Conservation (phyloP, 2,113 vertebrate genomes). For the Brachionichthys hirsutus region DNA sequence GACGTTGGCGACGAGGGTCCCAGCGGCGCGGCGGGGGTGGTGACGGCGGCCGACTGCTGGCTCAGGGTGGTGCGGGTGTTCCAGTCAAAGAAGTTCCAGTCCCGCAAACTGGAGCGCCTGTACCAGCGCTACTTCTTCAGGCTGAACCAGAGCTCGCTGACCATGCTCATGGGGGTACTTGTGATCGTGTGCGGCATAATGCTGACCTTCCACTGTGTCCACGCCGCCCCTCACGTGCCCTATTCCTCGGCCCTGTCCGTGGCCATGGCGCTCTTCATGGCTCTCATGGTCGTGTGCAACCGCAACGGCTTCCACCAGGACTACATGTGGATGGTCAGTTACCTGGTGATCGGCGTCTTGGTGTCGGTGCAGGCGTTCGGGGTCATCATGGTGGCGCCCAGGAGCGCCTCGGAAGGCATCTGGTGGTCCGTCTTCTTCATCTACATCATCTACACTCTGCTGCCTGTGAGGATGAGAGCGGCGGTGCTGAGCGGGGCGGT, state of each 20-base stretch:
- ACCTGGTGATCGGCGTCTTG: slow-evolving; percentile 88
- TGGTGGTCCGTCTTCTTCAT: slow-evolving; percentile 98
- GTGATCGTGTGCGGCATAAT: slow-evolving; percentile 90
- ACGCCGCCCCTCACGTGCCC: slow-evolving; percentile 77
- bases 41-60: slow-evolving; percentile 82
- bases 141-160: slow-evolving; percentile 97
- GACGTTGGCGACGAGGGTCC: slow-evolving; percentile 42
- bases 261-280: slow-evolving; percentile 86
- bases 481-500: slow-evolving; percentile 89
- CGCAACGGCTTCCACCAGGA: slow-evolving; percentile 94
- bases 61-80: slow-evolving; percentile 85
- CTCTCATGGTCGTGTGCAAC: slow-evolving; percentile 94
- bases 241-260: slow-evolving; percentile 81
- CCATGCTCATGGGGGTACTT: slow-evolving; percentile 94
- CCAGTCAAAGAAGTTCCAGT: slow-evolving; percentile 96
- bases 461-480: slow-evolving; percentile 93
- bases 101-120: slow-evolving; percentile 92
- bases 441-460: slow-evolving; percentile 95
- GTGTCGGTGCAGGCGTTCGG: slow-evolving; percentile 86
- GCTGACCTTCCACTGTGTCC: slow-evolving; percentile 90
- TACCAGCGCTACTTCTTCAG: slow-evolving; percentile 99
- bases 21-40: slow-evolving; percentile 53
- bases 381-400: slow-evolving; percentile 82
- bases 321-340: slow-evolving; percentile 97
- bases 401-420: slow-evolving; percentile 88